These are phyloP conservation scores for Margaritifera margaritifera DNA, from an alignment of 2,888 invertebrate genomes.

Conservation along the genomic window DNA sequence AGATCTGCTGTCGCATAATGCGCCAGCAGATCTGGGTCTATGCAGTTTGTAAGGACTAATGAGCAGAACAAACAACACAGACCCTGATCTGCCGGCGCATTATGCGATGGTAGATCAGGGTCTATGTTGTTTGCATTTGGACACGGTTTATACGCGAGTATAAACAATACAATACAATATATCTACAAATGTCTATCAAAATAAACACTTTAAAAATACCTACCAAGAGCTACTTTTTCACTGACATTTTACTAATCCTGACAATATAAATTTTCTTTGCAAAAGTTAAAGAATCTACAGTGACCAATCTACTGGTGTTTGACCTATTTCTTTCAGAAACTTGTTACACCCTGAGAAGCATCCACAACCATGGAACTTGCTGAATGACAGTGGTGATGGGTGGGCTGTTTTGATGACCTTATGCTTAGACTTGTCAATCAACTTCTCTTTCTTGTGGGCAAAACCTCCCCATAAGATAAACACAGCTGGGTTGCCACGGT, in stretches of 20 bases:
- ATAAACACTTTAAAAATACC: not conserved
- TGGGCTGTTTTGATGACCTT: slow-evolving; percentile 64
- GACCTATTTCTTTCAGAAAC: slow-evolving; percentile 45
- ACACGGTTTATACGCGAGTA: too few species aligned
- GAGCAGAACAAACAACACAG: too few species aligned
- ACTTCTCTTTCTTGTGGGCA: slow-evolving; percentile 66
- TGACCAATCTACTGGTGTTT: slow-evolving; percentile 60
- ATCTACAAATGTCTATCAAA: not conserved
- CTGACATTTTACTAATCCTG: not conserved
- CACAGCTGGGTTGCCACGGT: slow-evolving; percentile 50
- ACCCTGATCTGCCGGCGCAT: too few species aligned
- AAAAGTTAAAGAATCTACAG: slow-evolving; percentile 24
- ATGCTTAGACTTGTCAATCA: slow-evolving; percentile 60
- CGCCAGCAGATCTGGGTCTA: too few species aligned
- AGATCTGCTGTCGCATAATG: too few species aligned
- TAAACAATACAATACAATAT: not conserved
- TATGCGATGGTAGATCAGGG: too few species aligned
- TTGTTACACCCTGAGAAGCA: slow-evolving; percentile 64
- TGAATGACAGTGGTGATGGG: slow-evolving; percentile 67
- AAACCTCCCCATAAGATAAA: slow-evolving; percentile 69
- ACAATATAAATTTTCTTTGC: not conserved
- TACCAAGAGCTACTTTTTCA: not conserved
- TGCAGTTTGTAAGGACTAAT: too few species aligned
- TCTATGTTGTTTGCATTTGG: too few species aligned
- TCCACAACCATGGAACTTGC: slow-evolving; percentile 59